Evolutionary conservation across 2,888 invertebrate genomes (phyloP).

Genomic region (Cloeon dipterum): DNA sequence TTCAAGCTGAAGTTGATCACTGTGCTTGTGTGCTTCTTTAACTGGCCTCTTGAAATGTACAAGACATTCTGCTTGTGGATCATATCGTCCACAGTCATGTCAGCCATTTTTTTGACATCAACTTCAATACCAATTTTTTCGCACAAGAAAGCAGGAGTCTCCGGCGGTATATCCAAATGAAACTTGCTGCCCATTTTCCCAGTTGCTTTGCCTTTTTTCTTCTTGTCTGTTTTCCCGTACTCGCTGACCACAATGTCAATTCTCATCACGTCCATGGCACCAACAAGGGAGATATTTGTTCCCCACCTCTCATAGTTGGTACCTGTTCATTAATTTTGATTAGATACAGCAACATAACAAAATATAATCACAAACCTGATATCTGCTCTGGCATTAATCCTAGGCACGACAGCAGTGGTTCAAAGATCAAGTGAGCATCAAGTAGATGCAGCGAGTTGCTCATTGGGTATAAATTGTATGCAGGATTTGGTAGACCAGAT

Average conservation of each 20-base stretch:
- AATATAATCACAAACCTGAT: slow-evolving; percentile 15
- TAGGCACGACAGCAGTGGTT: slow-evolving; percentile 68
- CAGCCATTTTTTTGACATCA: slow-evolving; percentile 72
- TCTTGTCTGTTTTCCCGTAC: slow-evolving; percentile 20
- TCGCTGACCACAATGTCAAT: slow-evolving; percentile 92
- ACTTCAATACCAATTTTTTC: slow-evolving; percentile 76
- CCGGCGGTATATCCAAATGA: slow-evolving; percentile 34
- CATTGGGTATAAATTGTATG: slow-evolving; percentile 45
- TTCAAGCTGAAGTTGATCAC: slow-evolving; percentile 76
- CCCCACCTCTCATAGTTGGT: slow-evolving; percentile 70
- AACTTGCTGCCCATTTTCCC: slow-evolving; percentile 15
- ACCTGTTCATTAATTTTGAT: background rate
- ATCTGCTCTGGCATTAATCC: slow-evolving; percentile 83
- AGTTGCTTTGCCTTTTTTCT: background rate
- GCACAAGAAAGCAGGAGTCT: slow-evolving; percentile 77
- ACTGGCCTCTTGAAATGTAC: slow-evolving; percentile 64
- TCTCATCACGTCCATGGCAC: slow-evolving; percentile 66
- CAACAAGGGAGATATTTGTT: slow-evolving; percentile 61
- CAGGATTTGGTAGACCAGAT: slow-evolving; percentile 23
- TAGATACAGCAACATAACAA: background rate
- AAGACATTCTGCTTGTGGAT: slow-evolving; percentile 48
- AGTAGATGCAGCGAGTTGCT: slow-evolving; percentile 64
- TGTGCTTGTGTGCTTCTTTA: slow-evolving; percentile 79
- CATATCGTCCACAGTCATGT: slow-evolving; percentile 69
- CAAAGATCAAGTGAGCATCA: slow-evolving; percentile 85